These are phyloP conservation scores for Pogona vitticeps DNA, from an alignment of 2,113 vertebrate species.

Conservation along the genomic window DNA sequence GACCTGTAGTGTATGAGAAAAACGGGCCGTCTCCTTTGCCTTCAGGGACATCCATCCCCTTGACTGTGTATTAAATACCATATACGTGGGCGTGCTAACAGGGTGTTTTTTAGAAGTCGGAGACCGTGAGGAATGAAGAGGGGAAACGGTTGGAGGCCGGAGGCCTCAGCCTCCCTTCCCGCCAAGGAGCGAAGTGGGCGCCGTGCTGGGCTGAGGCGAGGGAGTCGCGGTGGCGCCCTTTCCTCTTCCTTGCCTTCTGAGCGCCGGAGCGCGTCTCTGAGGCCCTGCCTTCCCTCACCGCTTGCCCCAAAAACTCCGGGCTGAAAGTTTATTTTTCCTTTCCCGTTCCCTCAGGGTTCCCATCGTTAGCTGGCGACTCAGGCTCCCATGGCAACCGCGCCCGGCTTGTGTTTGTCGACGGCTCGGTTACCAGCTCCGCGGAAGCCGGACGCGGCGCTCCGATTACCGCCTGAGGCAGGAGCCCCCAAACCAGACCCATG, in stretches of 20 bases:
- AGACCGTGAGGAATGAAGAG: no score
- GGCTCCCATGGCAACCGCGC: slow-evolving; percentile 67
- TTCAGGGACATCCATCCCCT: no score
- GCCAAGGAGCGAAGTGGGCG: not conserved
- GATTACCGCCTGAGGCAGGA: not conserved
- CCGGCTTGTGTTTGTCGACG: slow-evolving; percentile 22
- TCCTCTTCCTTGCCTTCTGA: not conserved
- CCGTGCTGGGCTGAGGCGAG: not conserved
- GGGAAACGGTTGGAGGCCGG: no score
- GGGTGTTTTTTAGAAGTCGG: no score
- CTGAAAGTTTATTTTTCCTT: no score
- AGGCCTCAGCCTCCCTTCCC: no score
- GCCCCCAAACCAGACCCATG: slow-evolving; percentile 7
- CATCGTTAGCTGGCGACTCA: not conserved
- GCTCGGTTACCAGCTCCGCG: not conserved
- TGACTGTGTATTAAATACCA: no score
- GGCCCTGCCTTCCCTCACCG: not conserved
- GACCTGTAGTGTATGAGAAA: no score
- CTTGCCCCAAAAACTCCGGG: no score
- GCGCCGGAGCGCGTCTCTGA: not conserved
- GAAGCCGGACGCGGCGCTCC: not conserved
- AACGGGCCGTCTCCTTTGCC: no score
- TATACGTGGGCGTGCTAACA: no score
- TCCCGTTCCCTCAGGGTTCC: not conserved
- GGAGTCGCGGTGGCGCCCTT: not conserved